phyloP scores from a whole-genome alignment of 2,888 invertebrate genomes.

The Caenorhabditis virilis region DNA sequence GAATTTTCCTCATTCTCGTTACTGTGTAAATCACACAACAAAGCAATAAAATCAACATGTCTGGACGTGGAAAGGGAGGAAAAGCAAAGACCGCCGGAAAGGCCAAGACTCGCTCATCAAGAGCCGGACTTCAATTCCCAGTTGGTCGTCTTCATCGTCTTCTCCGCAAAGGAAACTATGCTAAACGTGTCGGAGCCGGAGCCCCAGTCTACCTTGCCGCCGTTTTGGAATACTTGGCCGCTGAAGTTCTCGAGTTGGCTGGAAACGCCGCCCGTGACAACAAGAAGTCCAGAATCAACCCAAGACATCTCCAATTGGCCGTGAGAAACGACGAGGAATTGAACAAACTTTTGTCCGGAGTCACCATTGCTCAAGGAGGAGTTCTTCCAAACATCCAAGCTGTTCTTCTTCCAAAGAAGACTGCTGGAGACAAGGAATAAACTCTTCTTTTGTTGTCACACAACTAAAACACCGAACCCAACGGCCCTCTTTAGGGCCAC shows the following conservation, averaged over 20 bases:
- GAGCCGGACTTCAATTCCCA: conserved; percentile 67
- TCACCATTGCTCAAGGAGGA: conserved; percentile 85
- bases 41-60: conserved; percentile 74
- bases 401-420: conserved; percentile 65
- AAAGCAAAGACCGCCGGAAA: conserved; percentile 72
- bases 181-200: conserved; percentile 64
- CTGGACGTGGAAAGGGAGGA: conserved; percentile 81
- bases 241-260: conserved; percentile 58
- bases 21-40: not conserved
- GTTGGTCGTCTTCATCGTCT: conserved; percentile 67
- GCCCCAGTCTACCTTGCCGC: conserved; percentile 66
- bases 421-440: conserved; percentile 42
- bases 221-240: conserved; percentile 64
- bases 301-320: conserved; percentile 66
- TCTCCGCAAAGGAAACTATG: conserved; percentile 65
- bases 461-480: conserved; percentile 40
- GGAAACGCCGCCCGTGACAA: conserved; percentile 72
- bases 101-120: conserved; percentile 59
- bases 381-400: conserved; percentile 73
- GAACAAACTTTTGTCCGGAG: conserved; percentile 72
- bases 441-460: no score
- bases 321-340: conserved; percentile 66
- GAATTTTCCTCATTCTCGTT: not conserved
- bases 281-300: conserved; percentile 71
- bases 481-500: conserved; percentile 56